Percentiles rank a stretch among this genome's conserved stretches.
Conservation (phyloP, 2,113 vertebrate genomes). For the Podocnemis expansa region DNA sequence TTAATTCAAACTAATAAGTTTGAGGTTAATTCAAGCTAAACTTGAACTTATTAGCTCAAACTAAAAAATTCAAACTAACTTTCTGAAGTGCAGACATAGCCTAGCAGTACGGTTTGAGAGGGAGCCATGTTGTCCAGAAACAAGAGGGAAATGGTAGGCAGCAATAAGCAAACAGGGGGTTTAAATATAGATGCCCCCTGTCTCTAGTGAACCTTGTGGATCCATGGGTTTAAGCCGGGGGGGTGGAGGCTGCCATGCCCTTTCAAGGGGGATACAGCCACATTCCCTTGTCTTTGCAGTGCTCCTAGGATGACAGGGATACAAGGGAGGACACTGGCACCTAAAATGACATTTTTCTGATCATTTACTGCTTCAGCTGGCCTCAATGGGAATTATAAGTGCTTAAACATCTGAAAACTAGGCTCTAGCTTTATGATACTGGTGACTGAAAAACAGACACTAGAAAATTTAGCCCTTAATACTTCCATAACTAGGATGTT, state of each 20-base stretch:
- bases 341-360: background rate
- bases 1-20: no score
- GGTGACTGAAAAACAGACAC: background rate
- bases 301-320: background rate
- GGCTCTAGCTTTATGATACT: background rate
- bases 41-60: no score
- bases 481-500: background rate
- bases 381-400: background rate
- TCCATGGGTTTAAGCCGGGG: background rate
- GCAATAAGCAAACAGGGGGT: background rate
- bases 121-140: background rate
- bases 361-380: no score
- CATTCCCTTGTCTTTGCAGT: background rate
- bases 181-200: background rate
- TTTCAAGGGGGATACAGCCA: background rate
- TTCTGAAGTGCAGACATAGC: no score
- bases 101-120: background rate
- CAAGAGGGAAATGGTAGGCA: background rate
- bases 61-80: no score
- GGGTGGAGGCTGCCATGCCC: background rate
- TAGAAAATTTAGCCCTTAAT: background rate
- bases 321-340: background rate
- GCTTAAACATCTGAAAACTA: background rate
- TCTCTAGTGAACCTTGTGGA: background rate
- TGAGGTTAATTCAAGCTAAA: no score